phyloP scores from a whole-genome alignment of 2,113 vertebrate genomes.

The Nettapus auritus region DNA sequence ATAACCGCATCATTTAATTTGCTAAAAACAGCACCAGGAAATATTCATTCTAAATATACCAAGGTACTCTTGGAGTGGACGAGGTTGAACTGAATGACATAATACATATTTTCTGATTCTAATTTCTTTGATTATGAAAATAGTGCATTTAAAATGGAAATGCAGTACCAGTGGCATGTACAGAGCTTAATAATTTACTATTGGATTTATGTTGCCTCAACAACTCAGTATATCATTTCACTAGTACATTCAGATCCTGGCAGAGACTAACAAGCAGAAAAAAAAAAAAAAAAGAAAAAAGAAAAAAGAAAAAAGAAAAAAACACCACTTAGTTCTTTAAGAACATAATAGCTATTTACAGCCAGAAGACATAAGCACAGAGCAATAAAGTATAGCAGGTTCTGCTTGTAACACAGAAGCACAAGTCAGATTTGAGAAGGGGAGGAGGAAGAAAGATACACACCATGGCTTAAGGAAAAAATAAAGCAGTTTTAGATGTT shows the following conservation, averaged over 20 bases:
- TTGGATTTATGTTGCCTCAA: not conserved
- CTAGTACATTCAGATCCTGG: not conserved
- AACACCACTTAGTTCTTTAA: not conserved
- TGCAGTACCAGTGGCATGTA: not conserved
- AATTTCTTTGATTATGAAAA: constrained; percentile 3
- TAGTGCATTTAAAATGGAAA: constrained; percentile 22
- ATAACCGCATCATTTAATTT: not conserved
- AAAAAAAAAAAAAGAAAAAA: not conserved
- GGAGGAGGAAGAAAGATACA: not conserved
- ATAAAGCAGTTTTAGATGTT: not conserved
- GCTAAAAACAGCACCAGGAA: not conserved
- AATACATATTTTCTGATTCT: not conserved
- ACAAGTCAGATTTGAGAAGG: not conserved
- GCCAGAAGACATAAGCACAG: not conserved
- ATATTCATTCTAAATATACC: not conserved
- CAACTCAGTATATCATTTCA: not conserved
- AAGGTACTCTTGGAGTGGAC: not conserved
- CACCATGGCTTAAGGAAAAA: not conserved
- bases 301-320: not conserved
- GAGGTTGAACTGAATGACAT: not conserved
- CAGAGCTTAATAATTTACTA: not conserved
- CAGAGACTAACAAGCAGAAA: not conserved
- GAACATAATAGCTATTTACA: not conserved
- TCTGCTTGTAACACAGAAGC: not conserved
- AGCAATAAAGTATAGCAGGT: not conserved